Conservation (phyloP, 2,797 vertebrate species). For the Carduelis carduelis region DNA sequence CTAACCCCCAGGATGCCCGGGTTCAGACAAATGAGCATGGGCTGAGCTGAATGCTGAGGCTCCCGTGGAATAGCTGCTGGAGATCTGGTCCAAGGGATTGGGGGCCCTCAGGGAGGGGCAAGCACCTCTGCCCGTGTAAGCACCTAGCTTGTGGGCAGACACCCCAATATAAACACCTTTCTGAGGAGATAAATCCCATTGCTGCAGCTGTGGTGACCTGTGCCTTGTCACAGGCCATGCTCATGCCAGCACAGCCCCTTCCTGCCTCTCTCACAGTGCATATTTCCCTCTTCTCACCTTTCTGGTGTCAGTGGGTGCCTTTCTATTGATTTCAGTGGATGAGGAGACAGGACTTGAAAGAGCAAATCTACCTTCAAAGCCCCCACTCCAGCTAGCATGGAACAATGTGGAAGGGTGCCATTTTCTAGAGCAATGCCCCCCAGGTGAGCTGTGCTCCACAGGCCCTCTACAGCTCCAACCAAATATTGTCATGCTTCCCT, state of each 20-base stretch:
- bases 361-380: neutral
- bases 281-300: neutral
- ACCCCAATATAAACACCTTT: neutral
- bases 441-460: neutral
- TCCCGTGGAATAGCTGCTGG: neutral
- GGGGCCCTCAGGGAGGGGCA: neutral
- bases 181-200: neutral
- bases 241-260: neutral
- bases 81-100: neutral
- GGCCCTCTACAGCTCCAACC: neutral
- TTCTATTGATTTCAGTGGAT: neutral
- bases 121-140: accelerated
- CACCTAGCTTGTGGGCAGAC: neutral
- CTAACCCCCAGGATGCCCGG: neutral
- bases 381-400: accelerated
- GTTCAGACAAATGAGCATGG: neutral
- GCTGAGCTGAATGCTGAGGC: neutral
- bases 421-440: neutral
- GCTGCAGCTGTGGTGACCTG: neutral
- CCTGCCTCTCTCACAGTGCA: accelerated
- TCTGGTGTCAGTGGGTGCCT: neutral
- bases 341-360: neutral
- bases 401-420: neutral
- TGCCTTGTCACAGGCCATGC: neutral
- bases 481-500: neutral